These are phyloP conservation scores for Leguminivora glycinivorella DNA, from an alignment of 1,140 invertebrate genomes.

Conservation along the genomic window DNA sequence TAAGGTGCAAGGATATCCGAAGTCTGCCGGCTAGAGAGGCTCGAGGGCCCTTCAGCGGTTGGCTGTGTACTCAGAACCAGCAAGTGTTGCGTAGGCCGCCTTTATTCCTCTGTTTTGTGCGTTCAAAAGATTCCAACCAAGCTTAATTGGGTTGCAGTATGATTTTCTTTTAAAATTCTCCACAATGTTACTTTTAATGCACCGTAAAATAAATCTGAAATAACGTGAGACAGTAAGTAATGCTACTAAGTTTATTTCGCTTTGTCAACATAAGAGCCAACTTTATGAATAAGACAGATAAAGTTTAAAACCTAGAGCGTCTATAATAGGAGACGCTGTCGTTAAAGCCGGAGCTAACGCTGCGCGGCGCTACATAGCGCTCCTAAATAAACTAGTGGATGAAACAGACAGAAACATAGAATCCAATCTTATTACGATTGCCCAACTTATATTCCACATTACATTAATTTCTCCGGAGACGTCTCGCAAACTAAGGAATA, in stretches of 20 bases:
- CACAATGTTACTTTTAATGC: conserved; percentile 7
- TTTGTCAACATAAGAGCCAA: conserved; percentile 25
- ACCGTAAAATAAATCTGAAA: conserved; percentile 20
- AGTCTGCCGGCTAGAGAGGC: conserved; percentile 64
- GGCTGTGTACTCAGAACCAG: conserved; percentile 69
- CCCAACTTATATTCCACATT: conserved; percentile 64
- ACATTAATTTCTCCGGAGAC: conserved; percentile 70
- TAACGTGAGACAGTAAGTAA: conserved; percentile 18
- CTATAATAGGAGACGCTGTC: conserved; percentile 14
- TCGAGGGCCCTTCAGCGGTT: conserved; percentile 65
- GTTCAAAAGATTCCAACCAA: conserved; percentile 71
- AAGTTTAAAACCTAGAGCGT: conserved; percentile 22
- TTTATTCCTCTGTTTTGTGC: conserved; percentile 57
- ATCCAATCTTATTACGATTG: conserved; percentile 56
- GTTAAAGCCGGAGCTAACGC: conserved; percentile 19
- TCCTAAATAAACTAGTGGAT: conserved; percentile 49
- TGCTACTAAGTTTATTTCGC: conserved; percentile 25
- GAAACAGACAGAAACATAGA: conserved; percentile 59
- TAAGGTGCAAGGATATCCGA: conserved; percentile 78
- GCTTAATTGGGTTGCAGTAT: conserved; percentile 60
- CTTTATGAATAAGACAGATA: conserved; percentile 27
- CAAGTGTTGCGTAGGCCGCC: conserved; percentile 72
- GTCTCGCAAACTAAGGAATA: conserved; percentile 65
- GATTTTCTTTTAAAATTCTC: conserved; percentile 30
- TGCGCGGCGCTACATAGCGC: conserved; percentile 22